Base-by-base conservation (phyloP, 1,140 invertebrate species). In the Bathynomus jamesi region DNA sequence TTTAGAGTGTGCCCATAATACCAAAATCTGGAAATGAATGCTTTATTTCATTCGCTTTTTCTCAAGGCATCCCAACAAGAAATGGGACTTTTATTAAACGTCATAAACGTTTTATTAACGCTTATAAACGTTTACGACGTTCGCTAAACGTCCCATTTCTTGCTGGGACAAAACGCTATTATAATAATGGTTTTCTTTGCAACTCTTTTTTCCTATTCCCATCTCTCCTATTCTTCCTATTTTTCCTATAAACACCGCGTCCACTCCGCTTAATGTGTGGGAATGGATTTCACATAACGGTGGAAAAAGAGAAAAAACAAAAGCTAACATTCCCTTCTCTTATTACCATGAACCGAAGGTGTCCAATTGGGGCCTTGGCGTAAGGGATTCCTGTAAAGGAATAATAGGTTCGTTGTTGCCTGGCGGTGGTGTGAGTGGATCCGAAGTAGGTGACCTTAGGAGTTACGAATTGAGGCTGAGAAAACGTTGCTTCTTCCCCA, bases 381-480 rank as follows among this genome's bases (percentile, higher is more conserved):
- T 85, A 89, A 0, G 88, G 89, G 67, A 90, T 85, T 3, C 86
- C 85, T 30, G 85, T 83, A 81, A 89, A 90, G 31, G 85, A 85
- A 78, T 84, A 85, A 78, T 83, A 70, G 17, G 70, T 72, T 69
- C 82, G 71, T 5, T 63, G 63, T 17, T 71, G 62, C 25, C 76
- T 65, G 30, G 67, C 67, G n/a, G 74, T 71, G 0, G 29, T 85
- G 1, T 77, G 77, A 60, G 77, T 79, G 17, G 77, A 79, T 31
- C 74, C 74, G 40, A 72, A 65, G 62, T 70, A 76, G 29, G 63
- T 72, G 5, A 67, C 70, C 27, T 31, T 65, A 0, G 74, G 74
- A 4, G 74, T 76, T 28, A 60, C 70, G 8, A 76, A 70, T 24
- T 63, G 21, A n/a, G 74, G 74, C 40, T 61, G 73, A 28, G 61